Evolutionary conservation across 2,113 vertebrate genomes (phyloP).

Genomic region (Pimephales promelas): DNA sequence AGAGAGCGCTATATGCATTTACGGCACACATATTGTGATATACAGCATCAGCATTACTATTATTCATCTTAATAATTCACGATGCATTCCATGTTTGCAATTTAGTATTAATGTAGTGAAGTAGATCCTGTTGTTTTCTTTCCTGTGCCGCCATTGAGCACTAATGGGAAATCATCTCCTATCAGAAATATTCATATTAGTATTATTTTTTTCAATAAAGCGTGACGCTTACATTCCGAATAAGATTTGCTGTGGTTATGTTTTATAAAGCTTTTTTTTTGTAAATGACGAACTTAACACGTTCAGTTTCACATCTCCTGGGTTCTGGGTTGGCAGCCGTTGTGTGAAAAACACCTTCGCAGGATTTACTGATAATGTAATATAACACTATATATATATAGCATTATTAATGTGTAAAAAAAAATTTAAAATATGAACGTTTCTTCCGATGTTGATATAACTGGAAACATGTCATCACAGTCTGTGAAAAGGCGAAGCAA

Average conservation of each 20-base stretch:
- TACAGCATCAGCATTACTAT: constrained; percentile 40
- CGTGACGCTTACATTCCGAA: constrained; percentile 61
- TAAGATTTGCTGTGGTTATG: background rate
- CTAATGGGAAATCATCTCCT: constrained; percentile 10
- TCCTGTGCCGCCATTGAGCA: constrained; percentile 41
- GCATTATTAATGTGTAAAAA: too few species aligned
- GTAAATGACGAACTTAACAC: too few species aligned
- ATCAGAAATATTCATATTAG: constrained; percentile 58
- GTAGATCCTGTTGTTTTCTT: constrained; percentile 25
- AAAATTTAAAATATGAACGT: too few species aligned
- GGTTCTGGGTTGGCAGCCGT: too few species aligned
- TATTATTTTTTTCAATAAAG: constrained; percentile 75
- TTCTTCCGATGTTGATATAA: too few species aligned
- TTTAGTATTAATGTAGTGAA: constrained; percentile 45
- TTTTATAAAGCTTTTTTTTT: too few species aligned
- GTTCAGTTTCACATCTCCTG: too few species aligned
- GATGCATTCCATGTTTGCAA: constrained; percentile 34
- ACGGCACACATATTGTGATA: constrained; percentile 41
- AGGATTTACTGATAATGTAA: too few species aligned
- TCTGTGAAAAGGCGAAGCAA: too few species aligned
- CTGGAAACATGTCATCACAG: too few species aligned
- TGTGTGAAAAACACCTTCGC: too few species aligned
- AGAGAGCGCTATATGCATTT: constrained; percentile 42
- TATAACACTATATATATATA: too few species aligned
- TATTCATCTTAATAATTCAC: constrained; percentile 32